Base-by-base conservation (phyloP, 2,113 vertebrate species). In the Thamnophis sirtalis region DNA sequence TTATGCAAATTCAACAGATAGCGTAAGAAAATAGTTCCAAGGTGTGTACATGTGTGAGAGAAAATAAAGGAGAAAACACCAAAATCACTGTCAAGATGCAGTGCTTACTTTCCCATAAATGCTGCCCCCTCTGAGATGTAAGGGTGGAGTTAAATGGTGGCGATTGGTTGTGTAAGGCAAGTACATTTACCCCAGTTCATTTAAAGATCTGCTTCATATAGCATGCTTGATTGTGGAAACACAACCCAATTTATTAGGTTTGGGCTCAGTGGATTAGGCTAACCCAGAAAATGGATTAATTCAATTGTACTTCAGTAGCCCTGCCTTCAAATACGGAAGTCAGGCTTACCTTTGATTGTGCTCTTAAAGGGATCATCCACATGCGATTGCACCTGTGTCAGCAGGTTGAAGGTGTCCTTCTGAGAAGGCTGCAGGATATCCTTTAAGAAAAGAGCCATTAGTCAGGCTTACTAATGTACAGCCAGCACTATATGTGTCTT, bases 361-460 rank as follows among this genome's bases (percentile, higher is more conserved):
- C 5, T 92, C 9, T n/a, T 7, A 0, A 3, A 51, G 48, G 50
- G 0, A 55, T 0, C 0, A 0, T 0, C 0, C 1, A 43, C 9
- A 55, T 88, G 2, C 0, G 0, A 4, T 10, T 89, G 91, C 56
- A 21, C 22, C 91, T 0, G 0, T 0, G 43, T 92, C 63, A 92
- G 33, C 49, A 1, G 13, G 43, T 92, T 90, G 54, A 86, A 92
- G 0, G 0, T 1, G 0, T 93, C 92, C 51, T 50, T 90, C 49
- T 94, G 92, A 0, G 90, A 91, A 24, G 91, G 93, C 9, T 95
- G 63, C 88, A 92, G 86, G 90, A 93, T 88, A 7, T 24, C 28
- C 93, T 94, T 95, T 10, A 91, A 28, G 26, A 95, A 93, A 63
- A 0, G 48, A n/a, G 13, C 53, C 92, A 92, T 95, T 24, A 54